Conservation (phyloP, 2,797 vertebrate genomes). For the Anguilla anguilla region DNA sequence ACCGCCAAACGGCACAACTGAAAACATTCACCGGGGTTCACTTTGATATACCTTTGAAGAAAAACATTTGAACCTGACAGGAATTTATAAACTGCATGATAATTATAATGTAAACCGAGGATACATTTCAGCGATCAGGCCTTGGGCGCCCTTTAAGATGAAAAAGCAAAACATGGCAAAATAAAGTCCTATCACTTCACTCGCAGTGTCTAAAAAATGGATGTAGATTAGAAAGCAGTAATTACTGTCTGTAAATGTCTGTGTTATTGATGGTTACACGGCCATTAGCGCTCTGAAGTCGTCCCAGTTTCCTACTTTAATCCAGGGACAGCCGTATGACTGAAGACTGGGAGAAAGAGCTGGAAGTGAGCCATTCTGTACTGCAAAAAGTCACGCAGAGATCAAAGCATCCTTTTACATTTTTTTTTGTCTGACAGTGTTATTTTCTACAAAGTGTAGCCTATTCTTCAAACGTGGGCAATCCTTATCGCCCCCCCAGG, state of each 20-base stretch:
- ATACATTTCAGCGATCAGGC: background rate
- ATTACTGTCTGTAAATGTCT: background rate
- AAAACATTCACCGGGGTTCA: background rate
- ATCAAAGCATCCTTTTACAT: background rate
- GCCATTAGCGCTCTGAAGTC: conserved; percentile 11
- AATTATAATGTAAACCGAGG: background rate
- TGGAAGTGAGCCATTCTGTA: background rate
- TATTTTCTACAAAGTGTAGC: background rate
- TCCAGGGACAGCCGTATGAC: background rate
- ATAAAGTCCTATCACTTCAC: background rate
- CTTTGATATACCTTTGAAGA: background rate
- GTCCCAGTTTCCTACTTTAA: conserved; percentile 6
- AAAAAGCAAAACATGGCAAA: background rate
- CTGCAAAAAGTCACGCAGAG: background rate
- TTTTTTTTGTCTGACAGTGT: background rate
- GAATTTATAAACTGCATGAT: background rate
- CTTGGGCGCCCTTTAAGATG: background rate
- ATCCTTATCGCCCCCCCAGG: background rate
- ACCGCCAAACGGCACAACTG: background rate
- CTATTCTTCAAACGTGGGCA: background rate
- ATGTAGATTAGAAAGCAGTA: conserved; percentile 2
- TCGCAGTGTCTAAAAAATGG: background rate
- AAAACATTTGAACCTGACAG: background rate
- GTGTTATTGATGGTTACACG: background rate
- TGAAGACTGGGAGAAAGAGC: background rate